Base-by-base conservation (phyloP, 2,888 invertebrate genomes). In the Xestia ashworthii region DNA sequence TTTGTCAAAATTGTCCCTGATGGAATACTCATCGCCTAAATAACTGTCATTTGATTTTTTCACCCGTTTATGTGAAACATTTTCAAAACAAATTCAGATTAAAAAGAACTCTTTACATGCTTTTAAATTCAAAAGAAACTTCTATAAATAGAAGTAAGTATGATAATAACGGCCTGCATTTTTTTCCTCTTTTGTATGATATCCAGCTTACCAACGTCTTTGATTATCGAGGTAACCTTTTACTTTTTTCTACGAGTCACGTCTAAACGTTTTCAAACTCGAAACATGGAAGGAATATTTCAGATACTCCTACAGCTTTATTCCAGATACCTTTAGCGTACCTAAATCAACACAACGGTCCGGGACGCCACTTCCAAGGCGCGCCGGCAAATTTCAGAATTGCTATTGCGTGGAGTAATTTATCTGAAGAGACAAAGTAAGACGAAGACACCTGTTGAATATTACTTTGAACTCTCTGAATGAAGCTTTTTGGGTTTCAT, bases 351-450 rank as follows among this genome's bases (percentile, higher is more conserved):
- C 83, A 76, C 68, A 69, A 76, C 19, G 48, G 70, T 64, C 67
- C 53, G 44, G n/a, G 25, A 48, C 48, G 62, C 48, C 66, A 41
- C 14, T 71, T 38, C 25, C 53, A 70, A 66, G 76, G 48, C 48
- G 48, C 48, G n/a, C 65, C n/a, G 32, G 60, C 71, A 76, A 82
- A 86, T 82, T 82, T 67, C 32, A 25, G 44, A 72, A 82, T 85
- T 71, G 67, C 82, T 41, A 67, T 68, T 68, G 82, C 82, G 83
- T 77, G 70, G 67, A 77, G 86, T 86, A 83, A 86, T 86, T 77
- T 82, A 73, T 83, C 70, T 68, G 41, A 81, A 53, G 73, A 68
- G 73, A 71, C 73, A 76, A 71, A 76, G 71, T 81, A 66, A 85
- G 70, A 82, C 70, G 68, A 71, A 71, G 72, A 14, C 53, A 83